Evolutionary conservation across 2,113 vertebrate species (phyloP), one percentile per base, ranked within the genome.

Genomic region (Cyanoliseus patagonus): DNA sequence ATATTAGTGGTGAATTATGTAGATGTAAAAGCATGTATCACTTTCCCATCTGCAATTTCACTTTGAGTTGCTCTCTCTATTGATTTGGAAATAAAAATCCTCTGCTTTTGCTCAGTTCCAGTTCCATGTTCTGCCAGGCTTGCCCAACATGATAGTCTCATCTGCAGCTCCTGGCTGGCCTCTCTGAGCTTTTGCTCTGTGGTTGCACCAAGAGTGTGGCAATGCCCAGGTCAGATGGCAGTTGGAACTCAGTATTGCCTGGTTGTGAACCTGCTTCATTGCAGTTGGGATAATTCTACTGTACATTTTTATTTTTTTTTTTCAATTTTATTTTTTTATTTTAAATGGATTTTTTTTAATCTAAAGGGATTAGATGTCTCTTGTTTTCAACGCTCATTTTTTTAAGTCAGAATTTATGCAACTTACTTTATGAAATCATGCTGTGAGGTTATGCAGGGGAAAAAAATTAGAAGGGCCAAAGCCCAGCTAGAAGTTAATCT

Each of bases 21-120:
- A 69, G 70, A 47, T 66, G 49, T 62, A 72, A 93, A 77, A 88
- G 52, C 28, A 85, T 37, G 70, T 73, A 79, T 82, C 94, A 66
- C 55, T 79, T 95, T 92, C 82, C 67, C 75, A 79, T 92, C 75
- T 79, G 78, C 66, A 83, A 39, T 75, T 85, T 91, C 57, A 31
- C 33, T 94, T 93, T 72, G 18, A 79, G 76, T 92, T 93, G 57
- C 67, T 70, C 13, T 64, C n/a, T 80, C 17, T 83, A 93, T 80
- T 31, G 85, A 93, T 85, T 83, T 83, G 83, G 82, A 94, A 93
- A 94, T 57, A 86, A 85, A 90, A 90, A 11, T 33, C 53, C 47
- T 88, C 64, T 92, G 69, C 17, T 86, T 67, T 83, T 81, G 41
- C 37, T 83, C 59, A 37, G 41, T 62, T 90, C 55, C 42, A 94